A percentile compares a stretch with the other conserved stretches of the same genome.
These are phyloP conservation scores for Zootermopsis nevadensis DNA, from an alignment of 2,888 invertebrate species.

Conservation along the genomic window DNA sequence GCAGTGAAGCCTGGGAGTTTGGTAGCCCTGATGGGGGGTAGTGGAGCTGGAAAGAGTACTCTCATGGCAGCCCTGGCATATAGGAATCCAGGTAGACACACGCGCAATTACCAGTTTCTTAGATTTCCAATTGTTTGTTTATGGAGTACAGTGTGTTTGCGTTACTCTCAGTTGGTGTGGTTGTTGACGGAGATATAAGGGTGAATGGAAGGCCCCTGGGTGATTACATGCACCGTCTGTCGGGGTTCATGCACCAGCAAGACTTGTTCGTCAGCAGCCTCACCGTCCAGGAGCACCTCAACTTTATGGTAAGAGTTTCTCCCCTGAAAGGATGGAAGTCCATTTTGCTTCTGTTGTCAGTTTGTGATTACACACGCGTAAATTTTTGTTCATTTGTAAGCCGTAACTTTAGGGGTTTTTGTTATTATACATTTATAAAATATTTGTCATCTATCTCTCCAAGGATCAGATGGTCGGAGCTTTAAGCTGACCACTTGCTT, in stretches of 20 bases:
- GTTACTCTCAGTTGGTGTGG: conserved; percentile 70
- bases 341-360: too few relatives aligned
- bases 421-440: too few relatives aligned
- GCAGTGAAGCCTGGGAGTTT: conserved; percentile 84
- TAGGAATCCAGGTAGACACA: conserved; percentile 74
- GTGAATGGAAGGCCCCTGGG: conserved; percentile 80
- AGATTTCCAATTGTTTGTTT: too few relatives aligned
- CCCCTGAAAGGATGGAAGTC: too few relatives aligned
- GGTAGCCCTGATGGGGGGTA: conserved; percentile 87
- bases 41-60: conserved; percentile 92
- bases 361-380: too few relatives aligned
- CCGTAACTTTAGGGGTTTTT: too few relatives aligned
- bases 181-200: conserved; percentile 83
- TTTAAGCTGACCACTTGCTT: too few relatives aligned
- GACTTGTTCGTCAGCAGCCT: conserved; percentile 88
- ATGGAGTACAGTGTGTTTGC: neutral
- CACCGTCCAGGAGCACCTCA: conserved; percentile 88
- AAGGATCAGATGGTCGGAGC: too few relatives aligned
- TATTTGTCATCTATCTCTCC: too few relatives aligned
- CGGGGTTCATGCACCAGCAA: conserved; percentile 93
- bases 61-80: conserved; percentile 86
- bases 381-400: too few relatives aligned
- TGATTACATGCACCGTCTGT: conserved; percentile 80
- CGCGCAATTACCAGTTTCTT: neutral
- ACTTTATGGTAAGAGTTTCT: conserved; percentile 83